These are phyloP conservation scores for Rhopalosiphum nymphaeae DNA, from an alignment of 2,888 invertebrate species.

Conservation along the genomic window DNA sequence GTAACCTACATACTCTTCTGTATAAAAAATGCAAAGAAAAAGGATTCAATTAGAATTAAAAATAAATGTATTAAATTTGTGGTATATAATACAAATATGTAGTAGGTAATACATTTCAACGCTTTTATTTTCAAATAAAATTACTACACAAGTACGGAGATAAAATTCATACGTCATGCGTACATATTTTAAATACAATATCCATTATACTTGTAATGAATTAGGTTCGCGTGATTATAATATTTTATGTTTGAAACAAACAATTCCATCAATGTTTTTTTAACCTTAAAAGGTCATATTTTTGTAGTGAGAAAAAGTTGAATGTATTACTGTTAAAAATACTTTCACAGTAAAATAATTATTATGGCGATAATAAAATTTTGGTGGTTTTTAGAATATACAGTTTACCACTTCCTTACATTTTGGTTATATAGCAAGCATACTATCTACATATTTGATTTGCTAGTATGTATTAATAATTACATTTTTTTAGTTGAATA, in stretches of 20 bases:
- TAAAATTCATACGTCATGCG: not conserved
- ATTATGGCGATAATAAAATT: not conserved
- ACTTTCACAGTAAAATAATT: not conserved
- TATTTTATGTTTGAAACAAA: not conserved
- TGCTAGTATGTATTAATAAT: not conserved
- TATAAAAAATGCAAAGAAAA: not conserved
- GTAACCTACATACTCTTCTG: not conserved
- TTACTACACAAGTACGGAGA: not conserved
- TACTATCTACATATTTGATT: not conserved
- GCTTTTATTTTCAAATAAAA: not conserved
- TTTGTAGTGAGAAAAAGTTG: not conserved
- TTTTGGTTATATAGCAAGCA: not conserved
- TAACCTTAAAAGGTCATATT: not conserved
- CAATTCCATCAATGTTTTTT: constrained; percentile 23
- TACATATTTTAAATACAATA: constrained; percentile 36
- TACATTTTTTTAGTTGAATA: not conserved
- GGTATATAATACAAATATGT: not conserved
- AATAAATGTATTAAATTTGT: not conserved
- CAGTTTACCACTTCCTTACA: not conserved
- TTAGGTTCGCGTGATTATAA: not conserved
- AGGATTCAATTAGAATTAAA: not conserved
- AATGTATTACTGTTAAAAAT: not conserved
- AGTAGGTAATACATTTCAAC: not conserved
- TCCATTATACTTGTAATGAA: constrained; percentile 29
- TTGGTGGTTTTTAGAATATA: not conserved